Percentiles rank a stretch among this genome's conserved stretches.
Conservation (phyloP, 1,140 invertebrate species). For the Spodoptera frugiperda region DNA sequence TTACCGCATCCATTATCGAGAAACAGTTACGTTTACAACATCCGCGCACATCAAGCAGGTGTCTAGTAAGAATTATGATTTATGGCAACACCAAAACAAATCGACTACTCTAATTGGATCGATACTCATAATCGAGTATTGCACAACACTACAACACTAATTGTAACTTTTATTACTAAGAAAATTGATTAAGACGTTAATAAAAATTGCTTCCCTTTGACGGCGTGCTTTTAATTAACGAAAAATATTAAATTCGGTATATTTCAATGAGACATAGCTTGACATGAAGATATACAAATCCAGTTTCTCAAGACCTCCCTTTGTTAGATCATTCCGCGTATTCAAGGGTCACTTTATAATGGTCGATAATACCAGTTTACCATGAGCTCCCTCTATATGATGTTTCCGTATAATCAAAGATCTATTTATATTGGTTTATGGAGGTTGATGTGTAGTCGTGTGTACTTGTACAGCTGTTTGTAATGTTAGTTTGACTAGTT, state of each 20-base stretch:
- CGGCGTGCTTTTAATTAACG: constrained; percentile 24
- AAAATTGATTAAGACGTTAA: constrained; percentile 49
- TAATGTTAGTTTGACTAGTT: too few relatives aligned
- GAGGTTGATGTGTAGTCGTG: too few relatives aligned
- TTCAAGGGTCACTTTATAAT: too few relatives aligned
- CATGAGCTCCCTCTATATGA: too few relatives aligned
- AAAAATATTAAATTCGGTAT: constrained; percentile 25
- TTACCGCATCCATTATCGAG: constrained; percentile 49
- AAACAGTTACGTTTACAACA: not conserved
- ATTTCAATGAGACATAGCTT: not conserved
- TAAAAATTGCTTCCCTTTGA: constrained; percentile 32
- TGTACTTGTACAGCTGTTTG: too few relatives aligned
- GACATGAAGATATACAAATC: too few relatives aligned
- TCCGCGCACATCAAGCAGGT: constrained; percentile 50
- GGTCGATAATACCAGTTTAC: too few relatives aligned
- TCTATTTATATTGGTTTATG: too few relatives aligned
- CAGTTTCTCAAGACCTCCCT: too few relatives aligned
- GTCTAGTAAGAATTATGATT: constrained; percentile 64
- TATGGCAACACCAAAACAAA: constrained; percentile 74
- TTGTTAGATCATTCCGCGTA: too few relatives aligned
- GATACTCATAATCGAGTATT: constrained; percentile 55
- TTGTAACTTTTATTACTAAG: constrained; percentile 46
- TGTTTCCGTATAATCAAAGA: too few relatives aligned
- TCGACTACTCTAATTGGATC: constrained; percentile 65
- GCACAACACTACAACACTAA: constrained; percentile 50